Evolutionary conservation across 2,888 invertebrate genomes (phyloP).

Genomic region (Campoplex nolae): DNA sequence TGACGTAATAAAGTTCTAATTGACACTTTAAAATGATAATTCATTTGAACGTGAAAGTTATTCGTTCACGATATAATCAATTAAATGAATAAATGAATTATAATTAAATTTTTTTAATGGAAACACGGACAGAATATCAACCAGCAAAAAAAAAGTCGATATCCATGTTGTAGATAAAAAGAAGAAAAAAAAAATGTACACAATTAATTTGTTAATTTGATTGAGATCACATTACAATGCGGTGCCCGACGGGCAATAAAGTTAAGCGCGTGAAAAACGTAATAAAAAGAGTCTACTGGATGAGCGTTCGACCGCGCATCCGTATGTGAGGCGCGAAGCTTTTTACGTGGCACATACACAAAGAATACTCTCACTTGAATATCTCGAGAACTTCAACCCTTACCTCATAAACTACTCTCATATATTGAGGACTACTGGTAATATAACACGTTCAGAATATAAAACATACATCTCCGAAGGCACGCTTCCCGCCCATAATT

Average conservation of each 20-base stretch:
- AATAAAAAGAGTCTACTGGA: conserved; percentile 11
- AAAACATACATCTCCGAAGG: conserved; percentile 10
- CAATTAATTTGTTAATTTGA: neutral
- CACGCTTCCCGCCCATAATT: neutral
- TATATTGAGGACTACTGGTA: conserved; percentile 1
- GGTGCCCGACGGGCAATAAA: neutral
- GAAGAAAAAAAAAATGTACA: neutral
- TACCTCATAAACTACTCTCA: conserved; percentile 40
- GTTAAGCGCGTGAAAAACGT: neutral
- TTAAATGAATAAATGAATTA: neutral
- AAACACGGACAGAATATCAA: neutral
- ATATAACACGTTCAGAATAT: conserved; percentile 8
- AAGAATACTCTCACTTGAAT: conserved; percentile 21
- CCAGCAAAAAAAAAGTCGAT: neutral
- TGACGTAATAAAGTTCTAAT: neutral
- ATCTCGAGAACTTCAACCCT: conserved; percentile 22
- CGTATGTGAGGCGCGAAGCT: conserved; percentile 14
- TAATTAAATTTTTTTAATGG: neutral
- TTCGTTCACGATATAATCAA: neutral
- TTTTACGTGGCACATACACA: neutral
- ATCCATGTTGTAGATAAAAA: neutral
- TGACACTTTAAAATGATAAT: neutral
- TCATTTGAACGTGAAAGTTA: neutral
- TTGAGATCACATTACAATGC: neutral
- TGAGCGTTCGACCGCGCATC: conserved; percentile 7